Percentiles rank a stretch among this genome's conserved stretches.
These are phyloP conservation scores for Steinernema carpocapsae DNA, from an alignment of 2,888 invertebrate species.

Conservation along the genomic window DNA sequence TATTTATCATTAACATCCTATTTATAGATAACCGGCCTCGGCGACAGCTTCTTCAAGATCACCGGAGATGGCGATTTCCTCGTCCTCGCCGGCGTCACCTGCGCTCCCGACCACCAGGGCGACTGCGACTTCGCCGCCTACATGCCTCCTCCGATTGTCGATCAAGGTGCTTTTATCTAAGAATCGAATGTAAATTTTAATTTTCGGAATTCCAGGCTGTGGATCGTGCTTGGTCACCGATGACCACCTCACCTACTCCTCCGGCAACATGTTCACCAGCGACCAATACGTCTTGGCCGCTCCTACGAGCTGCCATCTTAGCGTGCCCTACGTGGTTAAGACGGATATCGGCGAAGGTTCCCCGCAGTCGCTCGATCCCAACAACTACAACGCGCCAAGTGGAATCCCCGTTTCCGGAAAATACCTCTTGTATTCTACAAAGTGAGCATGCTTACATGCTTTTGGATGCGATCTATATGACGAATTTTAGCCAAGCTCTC, in stretches of 20 bases:
- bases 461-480: neutral
- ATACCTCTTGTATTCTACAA: neutral
- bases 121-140: conserved; percentile 38
- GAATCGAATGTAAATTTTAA: too few relatives aligned
- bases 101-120: conserved; percentile 7
- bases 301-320: neutral
- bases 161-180: too few relatives aligned
- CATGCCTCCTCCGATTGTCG: conserved; percentile 36
- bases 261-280: too few relatives aligned
- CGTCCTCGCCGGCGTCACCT: conserved; percentile 35
- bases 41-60: conserved; percentile 32
- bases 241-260: conserved; percentile 5
- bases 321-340: neutral
- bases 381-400: neutral
- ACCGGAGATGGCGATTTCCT: conserved; percentile 14
- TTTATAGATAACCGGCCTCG: conserved; percentile 30
- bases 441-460: neutral
- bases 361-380: neutral
- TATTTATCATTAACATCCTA: too few relatives aligned
- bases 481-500: neutral
- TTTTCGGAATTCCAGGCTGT: neutral
- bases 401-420: neutral
- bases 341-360: neutral
- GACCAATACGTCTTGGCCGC: conserved; percentile 11
- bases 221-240: neutral